Conservation (phyloP, 1,140 invertebrate genomes). For the Aradophagus sp. region DNA sequence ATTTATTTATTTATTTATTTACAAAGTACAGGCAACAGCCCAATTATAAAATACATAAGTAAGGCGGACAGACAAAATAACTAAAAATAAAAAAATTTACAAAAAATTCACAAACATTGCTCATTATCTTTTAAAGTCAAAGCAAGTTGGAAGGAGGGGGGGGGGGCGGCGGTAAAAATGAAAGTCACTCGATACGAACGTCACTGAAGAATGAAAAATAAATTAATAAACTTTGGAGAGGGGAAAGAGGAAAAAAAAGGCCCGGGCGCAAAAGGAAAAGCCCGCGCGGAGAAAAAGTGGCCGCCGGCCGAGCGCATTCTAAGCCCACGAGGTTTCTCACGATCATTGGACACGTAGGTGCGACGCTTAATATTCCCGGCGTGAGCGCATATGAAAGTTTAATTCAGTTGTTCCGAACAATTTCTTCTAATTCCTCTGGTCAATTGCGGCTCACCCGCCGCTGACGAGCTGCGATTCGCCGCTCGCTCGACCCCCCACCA, state of each 20-base stretch:
- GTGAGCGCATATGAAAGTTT: slow-evolving; percentile 31
- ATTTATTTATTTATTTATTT: no score
- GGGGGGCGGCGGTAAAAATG: background rate
- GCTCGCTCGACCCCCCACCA: no score
- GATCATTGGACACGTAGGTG: slow-evolving; percentile 39
- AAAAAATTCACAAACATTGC: no score
- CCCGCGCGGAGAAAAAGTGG: no score
- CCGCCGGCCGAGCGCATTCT: slow-evolving; percentile 45
- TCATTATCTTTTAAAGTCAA: background rate
- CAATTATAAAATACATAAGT: no score
- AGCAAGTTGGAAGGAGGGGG: no score
- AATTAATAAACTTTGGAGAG: slow-evolving; percentile 11
- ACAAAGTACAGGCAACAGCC: no score
- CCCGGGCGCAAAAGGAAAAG: slow-evolving; percentile 23
- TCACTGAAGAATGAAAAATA: background rate
- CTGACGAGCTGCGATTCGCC: no score
- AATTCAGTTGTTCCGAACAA: slow-evolving; percentile 28
- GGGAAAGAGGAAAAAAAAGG: background rate
- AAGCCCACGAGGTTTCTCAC: slow-evolving; percentile 51
- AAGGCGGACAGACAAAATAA: no score
- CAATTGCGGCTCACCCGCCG: no score
- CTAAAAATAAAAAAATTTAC: no score
- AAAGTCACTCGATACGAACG: no score
- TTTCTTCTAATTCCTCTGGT: slow-evolving; percentile 29
- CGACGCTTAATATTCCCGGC: slow-evolving; percentile 33